Base-by-base conservation (phyloP, 2,113 vertebrate genomes). In the Mobula birostris region DNA sequence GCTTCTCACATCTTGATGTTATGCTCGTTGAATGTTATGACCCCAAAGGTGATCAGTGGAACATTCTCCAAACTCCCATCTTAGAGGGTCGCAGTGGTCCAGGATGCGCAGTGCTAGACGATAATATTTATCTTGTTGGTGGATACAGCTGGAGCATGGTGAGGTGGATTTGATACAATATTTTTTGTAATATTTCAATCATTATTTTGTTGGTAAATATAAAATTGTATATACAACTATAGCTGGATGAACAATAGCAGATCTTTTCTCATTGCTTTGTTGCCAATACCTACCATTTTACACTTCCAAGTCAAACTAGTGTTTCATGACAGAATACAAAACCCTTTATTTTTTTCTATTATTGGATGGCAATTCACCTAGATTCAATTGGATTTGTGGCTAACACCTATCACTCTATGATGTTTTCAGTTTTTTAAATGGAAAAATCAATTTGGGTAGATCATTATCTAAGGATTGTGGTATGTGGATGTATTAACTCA, bases 101-200 rank as follows among this genome's bases (percentile, higher is more conserved):
- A 3, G 99, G 99, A 94, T 99, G 99, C 0, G 97, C 98, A 2
- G 98, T 98, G 94, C 96, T 99, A 40, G 98, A 99, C 0, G 98
- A 99, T 95, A 99, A 98, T 94, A 99, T 99, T 96, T 99, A 98
- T 95, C 97, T 99, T 2, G 98, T 99, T 11, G 99, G 99, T 21
- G 99, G 99, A 95, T 99, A 99, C 96, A 99, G 99, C 96, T 99
- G 99, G 99, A 99, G 99, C 95, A 99, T 99, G 99, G 99, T 99
- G 96, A 1, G 91, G 36, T 72, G 40, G 11, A 74, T 93, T 93
- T 93, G 36, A 93, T 93, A 48, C 36, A 74, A 74, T 72, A 74
- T 56, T 93, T 36, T 74, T 93, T 56, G 36, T 56, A 66, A 63
- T n/a, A 90, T 90, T 90, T 90, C 29, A 32, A 61, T 90, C 4